Evolutionary conservation across 2,113 vertebrate genomes (phyloP).

Genomic region (Xiphophorus maculatus): DNA sequence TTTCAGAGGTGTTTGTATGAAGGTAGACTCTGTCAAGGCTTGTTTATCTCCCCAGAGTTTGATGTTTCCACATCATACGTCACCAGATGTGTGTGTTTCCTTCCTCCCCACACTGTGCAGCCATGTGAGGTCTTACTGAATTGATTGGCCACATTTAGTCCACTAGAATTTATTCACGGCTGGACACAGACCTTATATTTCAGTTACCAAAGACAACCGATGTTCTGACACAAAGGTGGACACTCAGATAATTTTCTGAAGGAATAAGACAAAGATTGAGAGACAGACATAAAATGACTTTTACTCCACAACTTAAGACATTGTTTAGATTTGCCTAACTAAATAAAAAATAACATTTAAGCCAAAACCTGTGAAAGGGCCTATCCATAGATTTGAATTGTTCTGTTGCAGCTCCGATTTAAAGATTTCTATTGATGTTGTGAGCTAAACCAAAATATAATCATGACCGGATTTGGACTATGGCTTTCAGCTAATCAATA

Average conservation of each 20-base stretch:
- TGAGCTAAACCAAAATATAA: background rate
- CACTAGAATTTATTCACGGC: constrained; percentile 45
- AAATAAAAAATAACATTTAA: no score
- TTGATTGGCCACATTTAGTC: constrained; percentile 31
- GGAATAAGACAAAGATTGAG: background rate
- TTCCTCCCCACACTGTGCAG: constrained; percentile 29
- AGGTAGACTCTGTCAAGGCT: constrained; percentile 61
- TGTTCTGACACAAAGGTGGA: constrained; percentile 15
- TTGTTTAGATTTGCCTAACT: background rate
- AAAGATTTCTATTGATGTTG: background rate
- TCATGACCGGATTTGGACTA: background rate
- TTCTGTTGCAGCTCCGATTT: background rate
- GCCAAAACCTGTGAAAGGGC: no score
- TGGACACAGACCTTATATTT: constrained; percentile 52
- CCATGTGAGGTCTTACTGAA: constrained; percentile 33
- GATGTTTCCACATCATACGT: constrained; percentile 17
- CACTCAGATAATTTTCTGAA: constrained; percentile 35
- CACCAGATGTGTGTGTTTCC: constrained; percentile 2
- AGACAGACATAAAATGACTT: background rate
- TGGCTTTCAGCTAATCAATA: background rate
- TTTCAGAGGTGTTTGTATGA: constrained; percentile 15
- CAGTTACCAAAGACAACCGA: constrained; percentile 49
- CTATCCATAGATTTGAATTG: no score
- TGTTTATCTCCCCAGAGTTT: constrained; percentile 49
- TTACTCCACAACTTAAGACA: background rate